phyloP scores from a whole-genome alignment of 2,797 vertebrate species.

The Mormyrops boulengeri region DNA sequence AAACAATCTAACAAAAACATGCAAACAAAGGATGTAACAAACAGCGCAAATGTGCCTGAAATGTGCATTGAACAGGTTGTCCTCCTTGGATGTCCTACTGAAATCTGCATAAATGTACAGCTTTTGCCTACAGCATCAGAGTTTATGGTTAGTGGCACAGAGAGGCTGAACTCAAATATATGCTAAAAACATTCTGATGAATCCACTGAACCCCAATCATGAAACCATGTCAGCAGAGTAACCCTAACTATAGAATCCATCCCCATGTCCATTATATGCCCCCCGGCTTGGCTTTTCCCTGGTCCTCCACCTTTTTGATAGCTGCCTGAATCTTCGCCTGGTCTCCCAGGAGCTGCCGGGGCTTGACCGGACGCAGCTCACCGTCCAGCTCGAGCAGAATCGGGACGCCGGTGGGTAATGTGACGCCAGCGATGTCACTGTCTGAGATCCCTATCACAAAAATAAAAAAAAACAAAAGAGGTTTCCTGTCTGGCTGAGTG shows the following conservation, averaged over 20 bases:
- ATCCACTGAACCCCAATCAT: background rate
- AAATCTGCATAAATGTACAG: background rate
- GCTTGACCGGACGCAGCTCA: constrained; percentile 73
- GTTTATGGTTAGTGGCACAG: background rate
- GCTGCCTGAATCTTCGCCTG: constrained; percentile 86
- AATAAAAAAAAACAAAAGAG: background rate
- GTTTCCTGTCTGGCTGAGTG: background rate
- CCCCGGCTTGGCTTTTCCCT: constrained; percentile 77
- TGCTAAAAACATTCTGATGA: background rate
- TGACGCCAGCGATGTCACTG: constrained; percentile 76
- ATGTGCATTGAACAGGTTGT: background rate
- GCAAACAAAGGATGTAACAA: background rate
- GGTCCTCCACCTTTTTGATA: constrained; percentile 95
- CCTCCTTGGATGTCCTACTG: background rate
- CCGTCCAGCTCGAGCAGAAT: constrained; percentile 87
- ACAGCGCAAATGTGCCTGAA: background rate
- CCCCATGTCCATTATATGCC: constrained; percentile 44
- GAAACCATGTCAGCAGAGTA: background rate
- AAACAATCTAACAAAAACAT: background rate
- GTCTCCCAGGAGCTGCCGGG: constrained; percentile 82
- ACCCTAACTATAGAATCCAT: background rate
- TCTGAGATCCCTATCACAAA: constrained; percentile 78
- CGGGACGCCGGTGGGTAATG: constrained; percentile 88
- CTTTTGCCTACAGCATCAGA: background rate
- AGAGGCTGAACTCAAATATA: background rate